Percentiles rank a stretch among this genome's conserved stretches.
Conservation (phyloP, 2,113 vertebrate genomes). For the Gobiocypris rarus region DNA sequence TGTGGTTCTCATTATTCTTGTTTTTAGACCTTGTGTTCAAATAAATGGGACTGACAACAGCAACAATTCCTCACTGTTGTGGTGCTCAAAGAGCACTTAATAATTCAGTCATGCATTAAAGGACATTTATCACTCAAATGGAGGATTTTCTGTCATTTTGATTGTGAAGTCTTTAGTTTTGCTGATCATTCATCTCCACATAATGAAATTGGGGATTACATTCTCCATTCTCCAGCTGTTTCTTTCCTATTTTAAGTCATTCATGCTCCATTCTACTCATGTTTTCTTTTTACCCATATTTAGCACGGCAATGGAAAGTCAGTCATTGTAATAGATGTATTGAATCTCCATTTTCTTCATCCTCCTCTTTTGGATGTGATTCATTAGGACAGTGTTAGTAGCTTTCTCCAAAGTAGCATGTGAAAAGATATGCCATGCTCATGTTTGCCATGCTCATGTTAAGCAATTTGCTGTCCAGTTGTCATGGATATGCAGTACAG, state of each 20-base stretch:
- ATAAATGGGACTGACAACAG: neutral
- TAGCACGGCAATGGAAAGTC: constrained; percentile 65
- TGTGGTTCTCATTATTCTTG: neutral
- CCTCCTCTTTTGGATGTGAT: no score
- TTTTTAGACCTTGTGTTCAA: neutral
- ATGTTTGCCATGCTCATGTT: no score
- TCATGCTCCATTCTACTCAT: neutral
- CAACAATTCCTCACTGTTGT: neutral
- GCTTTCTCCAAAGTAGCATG: no score
- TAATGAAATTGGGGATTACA: neutral
- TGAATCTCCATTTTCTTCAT: constrained; percentile 49
- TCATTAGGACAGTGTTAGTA: no score
- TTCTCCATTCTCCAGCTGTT: no score
- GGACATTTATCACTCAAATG: neutral
- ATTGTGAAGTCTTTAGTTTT: neutral
- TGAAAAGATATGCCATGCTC: no score
- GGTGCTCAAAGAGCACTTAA: constrained; percentile 14
- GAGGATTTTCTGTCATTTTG: neutral
- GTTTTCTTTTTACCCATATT: constrained; percentile 62
- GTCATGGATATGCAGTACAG: neutral
- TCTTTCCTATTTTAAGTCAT: neutral
- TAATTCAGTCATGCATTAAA: constrained; percentile 17
- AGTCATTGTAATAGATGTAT: constrained; percentile 68
- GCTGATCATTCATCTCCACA: no score
- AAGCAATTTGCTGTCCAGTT: neutral